Conservation (phyloP, 64 coral and sea anemone species). For the Montipora sp. region DNA sequence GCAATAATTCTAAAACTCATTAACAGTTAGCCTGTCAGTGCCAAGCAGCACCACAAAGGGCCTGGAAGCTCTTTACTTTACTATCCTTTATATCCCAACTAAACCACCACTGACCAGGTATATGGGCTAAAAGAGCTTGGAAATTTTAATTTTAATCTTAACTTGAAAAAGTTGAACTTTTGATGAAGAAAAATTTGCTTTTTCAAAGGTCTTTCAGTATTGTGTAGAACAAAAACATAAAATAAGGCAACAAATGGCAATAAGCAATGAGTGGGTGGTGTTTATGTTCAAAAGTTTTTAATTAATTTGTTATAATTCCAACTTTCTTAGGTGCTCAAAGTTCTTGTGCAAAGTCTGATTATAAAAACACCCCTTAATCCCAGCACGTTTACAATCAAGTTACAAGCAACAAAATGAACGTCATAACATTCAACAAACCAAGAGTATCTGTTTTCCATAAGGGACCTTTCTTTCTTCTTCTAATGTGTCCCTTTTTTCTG, state of each 20-base stretch:
- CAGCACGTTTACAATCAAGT: constrained; percentile 23
- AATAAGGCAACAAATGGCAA: too few relatives aligned
- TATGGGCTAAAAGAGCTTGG: constrained; percentile 7
- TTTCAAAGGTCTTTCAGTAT: too few relatives aligned
- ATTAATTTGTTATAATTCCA: too few relatives aligned
- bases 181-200: constrained; percentile 24
- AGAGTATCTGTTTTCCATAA: constrained; percentile 24
- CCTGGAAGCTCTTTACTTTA: constrained; percentile 21
- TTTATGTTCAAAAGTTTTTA: too few relatives aligned
- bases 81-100: constrained; percentile 24
- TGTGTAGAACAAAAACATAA: too few relatives aligned
- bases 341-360: too few relatives aligned
- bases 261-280: too few relatives aligned
- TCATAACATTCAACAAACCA: constrained; percentile 30
- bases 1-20: not conserved
- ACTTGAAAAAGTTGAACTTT: constrained; percentile 23
- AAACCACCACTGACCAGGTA: constrained; percentile 27
- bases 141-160: constrained; percentile 22
- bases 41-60: not conserved
- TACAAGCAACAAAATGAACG: constrained; percentile 13
- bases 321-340: too few relatives aligned
- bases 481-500: constrained; percentile 23
- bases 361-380: not conserved
- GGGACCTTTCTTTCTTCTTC: constrained; percentile 29
- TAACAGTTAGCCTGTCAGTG: not conserved